Evolutionary conservation across 2,797 vertebrate genomes (phyloP), one percentile per base, ranked within the genome.

Genomic region (Cirrhinus mrigala): DNA sequence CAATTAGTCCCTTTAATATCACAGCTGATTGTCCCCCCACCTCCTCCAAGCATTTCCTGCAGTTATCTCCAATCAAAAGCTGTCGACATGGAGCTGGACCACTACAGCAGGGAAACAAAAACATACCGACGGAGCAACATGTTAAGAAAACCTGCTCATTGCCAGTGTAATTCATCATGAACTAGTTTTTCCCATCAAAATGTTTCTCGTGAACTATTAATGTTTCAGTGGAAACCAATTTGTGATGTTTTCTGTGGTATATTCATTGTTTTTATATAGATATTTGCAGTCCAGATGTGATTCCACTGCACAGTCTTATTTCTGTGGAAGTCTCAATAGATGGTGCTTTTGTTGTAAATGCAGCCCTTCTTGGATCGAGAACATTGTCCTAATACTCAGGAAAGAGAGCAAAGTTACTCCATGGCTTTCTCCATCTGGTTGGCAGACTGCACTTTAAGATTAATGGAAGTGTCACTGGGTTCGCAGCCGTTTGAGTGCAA

Each of bases 391-490:
- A 64, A 15, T 16, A 24, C 68, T 71, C 58, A 33, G 56, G 70
- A 62, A 79, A 80, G 20, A 40, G 8, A 52, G 73, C 12, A 33
- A 56, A 46, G 68, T 81, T 60, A 79, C 56, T n/a, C 12, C 33
- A 33, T n/a, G n/a, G 33, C 71, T 82, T 37, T 83, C 74, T 54
- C 56, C 86, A 90, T 90, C 87, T 91, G 88, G 81, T 81, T 74
- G 52, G 85, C 83, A 89, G 84, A 87, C 84, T 79, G 71, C 18
- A 52, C 37, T 50, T 56, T 14, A 70, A 88, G 87, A 89, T 88
- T 85, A 83, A 89, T 85, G 71, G 73, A 54, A 69, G 22, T 77
- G 79, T 89, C 86, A 86, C 58, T 29, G 58, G 40, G 24, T 18
- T 75, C 27, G 2, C 24, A 74, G 74, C 4, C 22, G 52, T n/a